phyloP scores from a whole-genome alignment of 2,113 vertebrate species.

The rat (Rattus norvegicus) region GRCr8 NC_086024.1:30439501-30440000 shows the following conservation, averaged over 20 bases:
- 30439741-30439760: neutral
- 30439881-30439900: neutral
- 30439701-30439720: neutral
- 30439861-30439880: neutral
- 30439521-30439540: neutral
- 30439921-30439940: neutral
- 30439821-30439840: too few species aligned
- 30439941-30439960: constrained; percentile 41
- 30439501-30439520: neutral
- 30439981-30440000: constrained; percentile 49
- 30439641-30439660: neutral
- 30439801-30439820: too few species aligned
- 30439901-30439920: neutral
- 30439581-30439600: neutral
- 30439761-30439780: too few species aligned
- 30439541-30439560: neutral
- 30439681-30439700: neutral
- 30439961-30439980: constrained; percentile 43
- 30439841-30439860: neutral
- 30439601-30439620: neutral
- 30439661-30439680: neutral
- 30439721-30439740: neutral
- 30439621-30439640: neutral
- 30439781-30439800: too few species aligned
- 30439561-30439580: neutral